Evolutionary conservation across 2,113 vertebrate species (phyloP), one percentile per base, ranked within the genome.

Genomic region (Hystrix cristata): DNA sequence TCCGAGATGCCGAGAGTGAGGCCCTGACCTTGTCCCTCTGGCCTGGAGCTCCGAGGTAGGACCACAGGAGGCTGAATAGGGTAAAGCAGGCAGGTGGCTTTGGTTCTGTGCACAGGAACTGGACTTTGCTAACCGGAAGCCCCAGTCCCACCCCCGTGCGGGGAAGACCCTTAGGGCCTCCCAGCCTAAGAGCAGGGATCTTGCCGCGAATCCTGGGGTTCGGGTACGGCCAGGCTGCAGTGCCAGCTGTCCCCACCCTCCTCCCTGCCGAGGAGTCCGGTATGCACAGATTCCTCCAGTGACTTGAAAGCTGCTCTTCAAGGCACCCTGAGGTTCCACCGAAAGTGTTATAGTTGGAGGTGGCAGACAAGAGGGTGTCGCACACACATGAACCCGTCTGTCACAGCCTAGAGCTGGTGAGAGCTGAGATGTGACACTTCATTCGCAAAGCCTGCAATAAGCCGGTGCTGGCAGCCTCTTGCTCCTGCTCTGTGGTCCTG

Each of bases 381-480:
- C 72, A 46, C 89, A 82, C 11, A 2, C 80, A 62, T 4, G 72
- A 76, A 67, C 82, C 95, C 71, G 91, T 97, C 95, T 95, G 92
- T 97, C 92, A 62, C 74, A 87, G 94, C 82, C 62, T 0, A 0
- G 34, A 89, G 90, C 93, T 83, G 62, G 25, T 53, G 93, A 81
- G 88, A 87, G 76, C 90, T 79, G 94, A 86, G 83, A 87, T 62
- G 72, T 93, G 92, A 82, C 79, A 89, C 60, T 81, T 95, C 51
- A 71, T 74, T 84, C 18, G 19, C 82, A 93, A 64, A 31, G 65
- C 67, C 86, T 0, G 5, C 29, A 85, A 96, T 34, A 85, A 96
- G 94, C 3, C 3, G 31, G 43, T 6, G 89, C 93, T 86, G 97
- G 89, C 86, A 94, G 90, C 48, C 34, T 83, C 72, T 74, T 3